A percentile compares a stretch with the other conserved stretches of the same genome.
Evolutionary conservation across 2,113 vertebrate species (phyloP).

Genomic region (Cryptotis parvus): DNA sequence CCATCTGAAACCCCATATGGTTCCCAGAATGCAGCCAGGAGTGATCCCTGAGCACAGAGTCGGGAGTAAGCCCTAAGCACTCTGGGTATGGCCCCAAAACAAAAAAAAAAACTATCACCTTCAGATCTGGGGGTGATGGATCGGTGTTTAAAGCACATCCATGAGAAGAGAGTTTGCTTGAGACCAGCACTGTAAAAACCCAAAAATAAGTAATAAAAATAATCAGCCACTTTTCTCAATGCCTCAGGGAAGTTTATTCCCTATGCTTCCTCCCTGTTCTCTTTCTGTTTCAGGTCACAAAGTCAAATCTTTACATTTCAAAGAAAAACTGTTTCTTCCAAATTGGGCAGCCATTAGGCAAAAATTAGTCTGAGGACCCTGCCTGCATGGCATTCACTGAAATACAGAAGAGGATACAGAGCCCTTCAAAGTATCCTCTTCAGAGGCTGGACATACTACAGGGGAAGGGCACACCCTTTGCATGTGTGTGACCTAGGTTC

Average conservation of each 20-base stretch:
- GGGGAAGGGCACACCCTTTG: too few relatives aligned
- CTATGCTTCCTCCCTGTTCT: background rate
- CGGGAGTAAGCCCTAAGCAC: too few relatives aligned
- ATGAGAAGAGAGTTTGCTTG: too few relatives aligned
- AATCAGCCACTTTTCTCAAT: background rate
- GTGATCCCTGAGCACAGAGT: too few relatives aligned
- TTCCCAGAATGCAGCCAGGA: too few relatives aligned
- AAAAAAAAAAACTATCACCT: too few relatives aligned
- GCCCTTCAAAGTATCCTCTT: background rate
- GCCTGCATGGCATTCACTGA: background rate
- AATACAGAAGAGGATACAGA: background rate
- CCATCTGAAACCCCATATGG: too few relatives aligned
- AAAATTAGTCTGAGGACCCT: background rate
- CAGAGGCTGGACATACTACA: too few relatives aligned
- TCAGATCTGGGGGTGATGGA: background rate
- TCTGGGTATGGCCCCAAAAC: too few relatives aligned
- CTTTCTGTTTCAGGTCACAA: background rate
- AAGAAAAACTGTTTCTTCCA: background rate
- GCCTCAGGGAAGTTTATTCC: slow-evolving; percentile 51
- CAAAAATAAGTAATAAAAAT: slow-evolving; percentile 20
- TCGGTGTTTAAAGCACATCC: too few relatives aligned
- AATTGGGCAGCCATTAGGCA: background rate
- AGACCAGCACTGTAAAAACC: too few relatives aligned
- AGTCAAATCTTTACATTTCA: slow-evolving; percentile 23
- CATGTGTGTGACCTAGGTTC: too few relatives aligned